Base-by-base conservation (phyloP, 2,113 vertebrate genomes). In the Pseudopodoces humilis region DNA sequence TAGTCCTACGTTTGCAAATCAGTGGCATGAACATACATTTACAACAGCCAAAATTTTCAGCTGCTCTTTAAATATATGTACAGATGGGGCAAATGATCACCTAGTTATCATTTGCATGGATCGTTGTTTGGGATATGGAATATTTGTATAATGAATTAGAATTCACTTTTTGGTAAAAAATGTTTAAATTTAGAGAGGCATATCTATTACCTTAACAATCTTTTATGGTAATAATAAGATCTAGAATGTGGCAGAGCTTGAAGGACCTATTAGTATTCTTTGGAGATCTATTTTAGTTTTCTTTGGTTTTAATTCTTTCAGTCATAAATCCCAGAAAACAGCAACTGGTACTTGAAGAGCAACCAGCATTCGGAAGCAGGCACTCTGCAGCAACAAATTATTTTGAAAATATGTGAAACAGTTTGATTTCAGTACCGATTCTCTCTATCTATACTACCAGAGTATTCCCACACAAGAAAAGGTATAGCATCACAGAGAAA, bases 251-350 rank as follows among this genome's bases (percentile, higher is more conserved):
- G 44, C 64, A 65, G 62, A 83, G 12, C 37, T 74, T 64, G 88
- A 91, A 83, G 78, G 63, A 92, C 39, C 65, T 92, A 62, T 95
- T 85, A 91, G 88, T 96, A 53, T 43, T 14, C 37, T 90, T 59
- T 71, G 39, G 69, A 69, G 56, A 83, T 70, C 59, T 81, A 39
- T 82, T 92, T 95, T 93, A 53, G 44, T 91, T 83, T 85, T 84
- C 68, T 89, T 88, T 90, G 82, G 8, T 92, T 94, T 91, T 91
- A 93, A 94, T 94, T 70, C 80, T 97, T 97, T 83, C 63, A 68
- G 58, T 90, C 72, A 28, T 89, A 88, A 86, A 91, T 93, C 52
- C 62, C 90, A 96, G 72, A 89, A 93, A 95, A 65, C 47, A 79
- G 50, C 67, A 83, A 76, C 68, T 62, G 80, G 53, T 83, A 35